Evolutionary conservation across 2,113 vertebrate genomes (phyloP), one percentile per base, ranked within the genome.

Genomic region (Boulengeromyrus knoepffleri): DNA sequence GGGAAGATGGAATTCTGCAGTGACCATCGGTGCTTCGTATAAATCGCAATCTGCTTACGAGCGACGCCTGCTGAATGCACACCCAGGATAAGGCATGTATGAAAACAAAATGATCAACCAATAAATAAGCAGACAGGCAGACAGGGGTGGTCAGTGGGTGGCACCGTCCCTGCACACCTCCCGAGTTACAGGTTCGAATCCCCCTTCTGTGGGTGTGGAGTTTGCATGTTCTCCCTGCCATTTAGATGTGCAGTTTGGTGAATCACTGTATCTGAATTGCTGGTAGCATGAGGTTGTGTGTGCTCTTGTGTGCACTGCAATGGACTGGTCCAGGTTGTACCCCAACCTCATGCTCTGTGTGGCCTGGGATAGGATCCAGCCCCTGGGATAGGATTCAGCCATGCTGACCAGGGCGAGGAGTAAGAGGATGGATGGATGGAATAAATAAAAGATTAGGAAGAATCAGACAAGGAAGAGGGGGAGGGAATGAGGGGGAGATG

Each of bases 371-470:
- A 15, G 27, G 66, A 27, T 36, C 27, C 66, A 74, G n/a, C n/a
- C 1, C 46, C 58, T n/a, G 8, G 24, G 24, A 4, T 56, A 19
- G 52, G 52, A 21, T 53, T 5, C 52, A 27, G n/a, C n/a, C 2
- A 42, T 39, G 36, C 36, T 80, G 74, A 80, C 36, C 74, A 42
- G 36, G 70, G 36, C 6, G 15, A 77, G 70, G 13, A 80, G 36
- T 19, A 19, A 80, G 17, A 80, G 36, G 36, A 80, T 80, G 74
- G 74, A 70, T 70, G 62, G 62, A 80, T 80, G 74, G 74, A 42
- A 80, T 80, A 42, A 80, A 80, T 80, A 80, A 80, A 80, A 80
- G 74, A 80, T 80, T 36, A 74, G 70, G 31, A 42, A 80, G 74
- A 80, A 42, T 42, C 31, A 39, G 74, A 80, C 83, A 85, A 47